Evolutionary conservation across 2,797 vertebrate species (phyloP).

Genomic region (Enteromius paludinosus): DNA sequence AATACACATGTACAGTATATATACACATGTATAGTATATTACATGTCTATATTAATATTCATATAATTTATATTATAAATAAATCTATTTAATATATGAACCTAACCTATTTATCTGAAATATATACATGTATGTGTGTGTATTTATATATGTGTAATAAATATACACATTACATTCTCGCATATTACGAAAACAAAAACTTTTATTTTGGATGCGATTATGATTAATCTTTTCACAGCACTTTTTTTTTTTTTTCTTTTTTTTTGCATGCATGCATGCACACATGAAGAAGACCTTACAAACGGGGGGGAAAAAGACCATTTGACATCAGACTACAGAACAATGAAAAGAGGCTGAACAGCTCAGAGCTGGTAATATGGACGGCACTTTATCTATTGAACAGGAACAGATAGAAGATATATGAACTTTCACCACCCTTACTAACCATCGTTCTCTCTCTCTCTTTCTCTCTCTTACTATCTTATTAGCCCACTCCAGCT

Average conservation of each 20-base stretch:
- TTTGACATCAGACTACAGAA: background rate
- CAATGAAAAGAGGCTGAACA: conserved; percentile 18
- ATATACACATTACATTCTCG: too few species aligned
- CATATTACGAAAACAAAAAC: too few species aligned
- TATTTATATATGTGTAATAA: too few species aligned
- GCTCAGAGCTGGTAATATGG: conserved; percentile 18
- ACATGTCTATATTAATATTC: too few species aligned
- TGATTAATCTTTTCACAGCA: too few species aligned
- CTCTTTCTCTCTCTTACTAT: conserved; percentile 16
- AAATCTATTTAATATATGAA: too few species aligned
- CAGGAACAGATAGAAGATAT: conserved; percentile 10
- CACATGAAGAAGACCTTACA: background rate
- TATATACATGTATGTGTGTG: too few species aligned
- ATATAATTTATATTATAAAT: too few species aligned
- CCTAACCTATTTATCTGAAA: too few species aligned
- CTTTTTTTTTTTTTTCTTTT: background rate
- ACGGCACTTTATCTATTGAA: conserved; percentile 22
- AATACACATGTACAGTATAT: too few species aligned
- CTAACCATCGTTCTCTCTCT: conserved; percentile 23
- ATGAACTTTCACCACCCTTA: conserved; percentile 25
- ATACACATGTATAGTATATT: too few species aligned
- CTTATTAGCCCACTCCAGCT: conserved; percentile 34
- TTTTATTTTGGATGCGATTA: too few species aligned
- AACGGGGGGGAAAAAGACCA: background rate
- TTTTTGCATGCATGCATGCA: background rate